A percentile compares a stretch with the other conserved stretches of the same genome.
These are phyloP conservation scores for Crossocerus cetratus DNA, from an alignment of 2,888 invertebrate genomes.

Conservation along the genomic window DNA sequence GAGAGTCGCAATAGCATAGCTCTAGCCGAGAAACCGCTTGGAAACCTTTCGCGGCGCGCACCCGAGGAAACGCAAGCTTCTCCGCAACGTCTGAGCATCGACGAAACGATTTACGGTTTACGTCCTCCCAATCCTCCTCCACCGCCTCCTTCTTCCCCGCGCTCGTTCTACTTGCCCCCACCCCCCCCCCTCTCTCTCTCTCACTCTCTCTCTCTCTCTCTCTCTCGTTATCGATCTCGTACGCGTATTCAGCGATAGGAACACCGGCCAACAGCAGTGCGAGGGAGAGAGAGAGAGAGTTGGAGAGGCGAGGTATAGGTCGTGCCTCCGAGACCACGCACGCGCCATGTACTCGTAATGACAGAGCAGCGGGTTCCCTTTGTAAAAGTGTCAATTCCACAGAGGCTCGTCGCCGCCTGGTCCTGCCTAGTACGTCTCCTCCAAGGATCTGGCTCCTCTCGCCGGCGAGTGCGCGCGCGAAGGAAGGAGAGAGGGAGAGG, in stretches of 20 bases:
- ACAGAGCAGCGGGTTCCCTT: constrained; percentile 37
- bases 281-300: not conserved
- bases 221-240: constrained; percentile 55
- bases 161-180: constrained; percentile 7
- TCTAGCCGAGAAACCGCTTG: constrained; percentile 46
- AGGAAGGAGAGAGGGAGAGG: constrained; percentile 29
- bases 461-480: constrained; percentile 7
- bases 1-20: constrained; percentile 40
- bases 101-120: constrained; percentile 53
- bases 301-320: constrained; percentile 23
- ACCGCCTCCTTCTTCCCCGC: constrained; percentile 22
- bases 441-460: not conserved
- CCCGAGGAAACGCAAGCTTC: constrained; percentile 46
- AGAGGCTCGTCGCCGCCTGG: constrained; percentile 8
- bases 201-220: too few relatives aligned
- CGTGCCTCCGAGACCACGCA: constrained; percentile 50
- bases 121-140: constrained; percentile 15
- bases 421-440: not conserved
- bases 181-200: too few relatives aligned
- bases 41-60: constrained; percentile 39
- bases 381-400: constrained; percentile 54
- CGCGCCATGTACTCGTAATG: constrained; percentile 54
- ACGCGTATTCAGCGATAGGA: constrained; percentile 29
- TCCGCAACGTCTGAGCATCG: constrained; percentile 54
- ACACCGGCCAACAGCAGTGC: not conserved